phyloP scores from a whole-genome alignment of 2,888 invertebrate species.

The Drosophila helvetica region DNA sequence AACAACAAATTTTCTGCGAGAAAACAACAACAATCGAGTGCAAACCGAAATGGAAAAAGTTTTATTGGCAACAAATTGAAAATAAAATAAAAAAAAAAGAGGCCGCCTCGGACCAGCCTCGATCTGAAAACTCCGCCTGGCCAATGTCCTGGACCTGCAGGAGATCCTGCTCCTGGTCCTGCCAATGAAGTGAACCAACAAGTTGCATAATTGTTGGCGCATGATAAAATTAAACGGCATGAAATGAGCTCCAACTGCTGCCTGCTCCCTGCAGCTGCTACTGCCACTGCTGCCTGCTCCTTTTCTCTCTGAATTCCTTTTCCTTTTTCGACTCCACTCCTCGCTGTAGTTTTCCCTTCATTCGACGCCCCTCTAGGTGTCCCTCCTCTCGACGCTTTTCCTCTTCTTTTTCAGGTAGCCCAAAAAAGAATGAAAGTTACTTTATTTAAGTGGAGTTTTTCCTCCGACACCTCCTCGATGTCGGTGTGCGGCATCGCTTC shows the following conservation, averaged over 20 bases:
- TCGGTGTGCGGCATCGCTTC: constrained; percentile 10
- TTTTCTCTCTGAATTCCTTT: neutral
- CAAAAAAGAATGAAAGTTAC: constrained; percentile 32
- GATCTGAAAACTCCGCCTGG: neutral
- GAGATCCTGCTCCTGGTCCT: neutral
- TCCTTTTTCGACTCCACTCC: neutral
- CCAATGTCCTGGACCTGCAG: neutral
- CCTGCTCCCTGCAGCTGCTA: neutral
- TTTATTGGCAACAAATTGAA: constrained; percentile 73
- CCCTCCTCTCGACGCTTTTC: neutral
- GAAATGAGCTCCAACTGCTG: constrained; percentile 53
- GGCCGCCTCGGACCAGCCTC: constrained; percentile 19
- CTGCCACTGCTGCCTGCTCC: constrained; percentile 1
- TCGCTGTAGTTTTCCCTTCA: neutral
- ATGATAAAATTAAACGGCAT: constrained; percentile 77
- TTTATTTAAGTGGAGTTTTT: constrained; percentile 51
- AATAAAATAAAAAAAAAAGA: constrained; percentile 30
- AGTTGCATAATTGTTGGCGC: constrained; percentile 80
- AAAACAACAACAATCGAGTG: constrained; percentile 35
- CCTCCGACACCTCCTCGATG: neutral
- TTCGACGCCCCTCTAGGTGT: neutral
- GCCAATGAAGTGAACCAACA: constrained; percentile 58
- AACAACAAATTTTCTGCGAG: neutral
- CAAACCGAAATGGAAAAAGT: constrained; percentile 70
- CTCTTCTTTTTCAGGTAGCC: constrained; percentile 20